phyloP scores from a whole-genome alignment of 2,888 invertebrate genomes.

The Volucella bombylans region DNA sequence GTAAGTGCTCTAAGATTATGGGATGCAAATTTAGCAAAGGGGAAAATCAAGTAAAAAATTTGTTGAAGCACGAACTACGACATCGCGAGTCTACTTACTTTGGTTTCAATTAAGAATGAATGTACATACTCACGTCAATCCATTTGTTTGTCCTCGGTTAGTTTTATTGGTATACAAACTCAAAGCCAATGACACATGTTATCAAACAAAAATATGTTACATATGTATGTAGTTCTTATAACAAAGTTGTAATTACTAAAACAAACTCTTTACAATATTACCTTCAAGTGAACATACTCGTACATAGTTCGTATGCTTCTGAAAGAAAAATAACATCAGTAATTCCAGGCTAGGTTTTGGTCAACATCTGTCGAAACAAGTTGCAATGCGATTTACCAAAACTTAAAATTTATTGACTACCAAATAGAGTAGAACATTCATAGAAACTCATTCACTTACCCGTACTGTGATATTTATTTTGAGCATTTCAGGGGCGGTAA shows the following conservation, averaged over 20 bases:
- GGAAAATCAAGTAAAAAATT: too few relatives aligned
- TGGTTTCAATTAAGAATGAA: too few relatives aligned
- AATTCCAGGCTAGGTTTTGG: constrained; percentile 16
- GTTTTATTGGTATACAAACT: background rate
- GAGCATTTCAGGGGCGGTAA: constrained; percentile 58
- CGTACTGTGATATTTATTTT: constrained; percentile 1
- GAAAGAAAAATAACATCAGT: background rate
- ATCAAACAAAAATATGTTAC: background rate
- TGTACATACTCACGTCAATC: too few relatives aligned
- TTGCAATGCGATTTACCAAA: constrained; percentile 45
- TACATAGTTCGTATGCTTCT: too few relatives aligned
- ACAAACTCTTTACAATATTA: constrained; percentile 19
- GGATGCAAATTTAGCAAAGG: too few relatives aligned
- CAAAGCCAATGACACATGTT: constrained; percentile 17
- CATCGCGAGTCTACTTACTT: too few relatives aligned
- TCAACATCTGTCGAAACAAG: constrained; percentile 57
- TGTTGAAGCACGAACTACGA: too few relatives aligned
- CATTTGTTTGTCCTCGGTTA: too few relatives aligned
- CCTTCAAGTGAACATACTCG: constrained; percentile 19
- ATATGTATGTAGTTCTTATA: background rate
- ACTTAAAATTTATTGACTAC: constrained; percentile 52
- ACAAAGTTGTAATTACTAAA: constrained; percentile 20
- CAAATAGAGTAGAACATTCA: constrained; percentile 12
- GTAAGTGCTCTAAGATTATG: too few relatives aligned
- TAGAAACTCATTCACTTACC: constrained; percentile 33